Percentiles rank a stretch among this genome's conserved stretches.
Conservation (phyloP, 2,888 invertebrate species). For the Crepidodera aurea region DNA sequence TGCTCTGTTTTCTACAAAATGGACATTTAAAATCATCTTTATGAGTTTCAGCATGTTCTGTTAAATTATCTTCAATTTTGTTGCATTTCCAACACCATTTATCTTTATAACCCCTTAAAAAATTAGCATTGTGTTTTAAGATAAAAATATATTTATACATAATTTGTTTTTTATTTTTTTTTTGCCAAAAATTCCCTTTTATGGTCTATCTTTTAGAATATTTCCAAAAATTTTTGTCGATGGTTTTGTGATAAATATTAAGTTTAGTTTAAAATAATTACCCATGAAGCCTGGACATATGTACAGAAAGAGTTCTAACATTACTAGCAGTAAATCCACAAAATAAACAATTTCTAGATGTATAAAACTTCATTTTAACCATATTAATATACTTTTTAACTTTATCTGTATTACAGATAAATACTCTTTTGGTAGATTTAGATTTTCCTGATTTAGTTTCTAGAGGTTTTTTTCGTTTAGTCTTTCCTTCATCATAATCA, state of each 20-base stretch:
- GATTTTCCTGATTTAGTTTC: conserved; percentile 3
- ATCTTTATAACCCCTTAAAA: conserved; percentile 50
- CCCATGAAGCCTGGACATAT: conserved; percentile 54
- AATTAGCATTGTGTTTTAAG: too few species aligned
- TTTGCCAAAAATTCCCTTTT: too few species aligned
- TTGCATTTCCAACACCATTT: conserved; percentile 54
- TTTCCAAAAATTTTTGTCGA: too few species aligned
- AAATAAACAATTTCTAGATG: conserved; percentile 46
- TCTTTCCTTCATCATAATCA: too few species aligned
- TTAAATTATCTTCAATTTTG: conserved; percentile 45
- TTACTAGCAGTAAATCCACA: conserved; percentile 50
- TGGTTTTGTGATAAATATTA: too few species aligned
- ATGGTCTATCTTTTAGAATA: too few species aligned
- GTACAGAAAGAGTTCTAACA: conserved; percentile 49
- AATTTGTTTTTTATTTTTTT: too few species aligned
- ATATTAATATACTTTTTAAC: conserved; percentile 48
- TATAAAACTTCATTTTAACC: conserved; percentile 41
- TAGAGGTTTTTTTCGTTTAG: conserved; percentile 13
- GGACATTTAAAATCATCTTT: conserved; percentile 49
- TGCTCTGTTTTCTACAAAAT: conserved; percentile 50
- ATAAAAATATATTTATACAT: too few species aligned
- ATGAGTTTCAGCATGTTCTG: conserved; percentile 43
- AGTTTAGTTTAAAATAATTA: too few species aligned
- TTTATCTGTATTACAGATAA: conserved; percentile 36
- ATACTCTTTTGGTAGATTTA: conserved; percentile 40